These are phyloP conservation scores for Trogon surrucura DNA, from an alignment of 2,113 vertebrate species.

Conservation along the genomic window DNA sequence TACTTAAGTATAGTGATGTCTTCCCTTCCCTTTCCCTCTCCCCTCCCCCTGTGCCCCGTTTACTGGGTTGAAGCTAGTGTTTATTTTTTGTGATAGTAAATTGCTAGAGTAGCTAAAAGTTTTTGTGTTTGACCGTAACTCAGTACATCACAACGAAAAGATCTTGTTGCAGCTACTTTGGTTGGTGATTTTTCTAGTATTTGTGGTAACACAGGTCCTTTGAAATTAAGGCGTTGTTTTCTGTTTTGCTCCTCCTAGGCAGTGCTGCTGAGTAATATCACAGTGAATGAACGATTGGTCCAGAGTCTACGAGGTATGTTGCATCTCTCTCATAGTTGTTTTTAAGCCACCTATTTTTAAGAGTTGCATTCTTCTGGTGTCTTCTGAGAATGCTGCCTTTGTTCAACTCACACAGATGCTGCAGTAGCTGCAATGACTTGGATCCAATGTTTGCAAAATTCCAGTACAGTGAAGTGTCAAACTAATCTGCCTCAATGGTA, in stretches of 20 bases:
- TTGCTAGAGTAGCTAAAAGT: background rate
- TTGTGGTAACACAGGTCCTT: background rate
- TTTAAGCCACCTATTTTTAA: background rate
- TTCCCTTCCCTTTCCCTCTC: rapidly evolving
- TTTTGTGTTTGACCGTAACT: background rate
- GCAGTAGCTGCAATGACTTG: background rate
- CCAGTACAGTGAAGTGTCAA: background rate
- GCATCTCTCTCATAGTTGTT: rapidly evolving
- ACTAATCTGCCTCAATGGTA: background rate
- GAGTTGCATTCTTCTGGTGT: background rate
- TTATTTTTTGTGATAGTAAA: background rate
- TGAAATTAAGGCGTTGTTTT: background rate
- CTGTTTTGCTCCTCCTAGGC: slow-evolving; percentile 34
- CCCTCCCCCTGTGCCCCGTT: rapidly evolving
- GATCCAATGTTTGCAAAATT: background rate
- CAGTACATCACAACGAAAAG: background rate
- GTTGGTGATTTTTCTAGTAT: background rate
- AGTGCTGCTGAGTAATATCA: slow-evolving; percentile 61
- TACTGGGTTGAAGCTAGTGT: background rate
- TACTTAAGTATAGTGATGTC: background rate
- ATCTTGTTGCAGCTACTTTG: background rate
- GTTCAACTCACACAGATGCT: background rate
- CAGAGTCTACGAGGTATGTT: slow-evolving; percentile 66
- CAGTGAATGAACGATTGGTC: slow-evolving; percentile 56
- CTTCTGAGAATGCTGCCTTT: background rate